Percentiles rank a stretch among this genome's conserved stretches.
Evolutionary conservation across 2,113 vertebrate genomes (phyloP).

Genomic region (Forbesichthys papilliferus): DNA sequence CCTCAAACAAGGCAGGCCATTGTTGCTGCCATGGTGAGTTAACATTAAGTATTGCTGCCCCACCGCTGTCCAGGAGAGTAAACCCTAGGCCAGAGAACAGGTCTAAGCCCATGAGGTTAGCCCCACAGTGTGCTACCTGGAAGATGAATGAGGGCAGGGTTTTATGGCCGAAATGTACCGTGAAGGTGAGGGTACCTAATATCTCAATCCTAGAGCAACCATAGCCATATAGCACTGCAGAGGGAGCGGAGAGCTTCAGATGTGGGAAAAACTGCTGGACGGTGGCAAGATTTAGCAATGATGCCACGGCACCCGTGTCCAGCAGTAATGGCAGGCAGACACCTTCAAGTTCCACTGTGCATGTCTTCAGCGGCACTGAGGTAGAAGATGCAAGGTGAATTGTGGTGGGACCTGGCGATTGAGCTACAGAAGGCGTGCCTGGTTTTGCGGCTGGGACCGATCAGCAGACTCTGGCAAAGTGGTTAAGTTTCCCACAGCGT

Average conservation of each 20-base stretch:
- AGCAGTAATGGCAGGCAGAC: conserved; percentile 19
- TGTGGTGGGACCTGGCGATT: background rate
- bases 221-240: conserved; percentile 8
- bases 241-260: background rate
- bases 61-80: background rate
- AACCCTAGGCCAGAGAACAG: conserved; percentile 13
- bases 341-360: conserved; percentile 4
- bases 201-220: background rate
- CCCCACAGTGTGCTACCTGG: background rate
- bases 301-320: conserved; percentile 13
- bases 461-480: background rate
- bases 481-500: background rate
- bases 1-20: conserved; percentile 3
- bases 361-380: conserved; percentile 10
- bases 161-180: background rate
- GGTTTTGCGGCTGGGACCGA: background rate
- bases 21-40: conserved; percentile 3
- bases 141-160: conserved; percentile 1
- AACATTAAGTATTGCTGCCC: conserved; percentile 6
- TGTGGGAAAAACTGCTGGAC: background rate
- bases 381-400: background rate
- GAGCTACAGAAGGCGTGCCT: background rate
- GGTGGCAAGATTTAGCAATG: conserved; percentile 12
- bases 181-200: background rate
- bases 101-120: conserved; percentile 16